Conservation (phyloP, 2,113 vertebrate genomes). For the Nestor notabilis region DNA sequence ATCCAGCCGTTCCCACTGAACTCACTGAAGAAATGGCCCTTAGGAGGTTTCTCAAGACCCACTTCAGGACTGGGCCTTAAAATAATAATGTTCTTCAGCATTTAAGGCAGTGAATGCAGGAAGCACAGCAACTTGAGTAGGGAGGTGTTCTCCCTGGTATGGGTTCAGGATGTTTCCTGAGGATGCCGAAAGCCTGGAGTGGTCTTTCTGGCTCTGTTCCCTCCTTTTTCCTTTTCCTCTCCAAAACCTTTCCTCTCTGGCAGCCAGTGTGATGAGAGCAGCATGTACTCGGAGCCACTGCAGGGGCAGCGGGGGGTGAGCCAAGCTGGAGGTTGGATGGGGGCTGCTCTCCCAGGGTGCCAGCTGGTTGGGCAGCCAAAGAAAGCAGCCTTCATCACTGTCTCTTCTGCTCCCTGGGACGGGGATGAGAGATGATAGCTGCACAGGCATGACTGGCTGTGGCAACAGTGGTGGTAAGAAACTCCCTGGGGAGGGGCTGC, state of each 20-base stretch:
- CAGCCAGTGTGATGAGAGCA: not conserved
- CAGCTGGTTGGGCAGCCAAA: not conserved
- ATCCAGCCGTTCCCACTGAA: not conserved
- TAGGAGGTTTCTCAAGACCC: not conserved
- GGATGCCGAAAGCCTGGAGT: constrained; percentile 23
- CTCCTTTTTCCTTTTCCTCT: constrained; percentile 52
- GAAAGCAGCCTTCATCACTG: not conserved
- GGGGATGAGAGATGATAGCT: not conserved
- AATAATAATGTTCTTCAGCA: not conserved
- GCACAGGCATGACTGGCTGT: not conserved
- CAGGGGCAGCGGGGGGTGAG: not conserved
- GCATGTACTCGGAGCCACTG: not conserved
- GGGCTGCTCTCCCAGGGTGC: not conserved
- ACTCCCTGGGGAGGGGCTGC: not conserved
- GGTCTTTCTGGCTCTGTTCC: constrained; percentile 39
- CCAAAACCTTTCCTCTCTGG: constrained; percentile 2
- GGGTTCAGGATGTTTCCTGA: constrained; percentile 38
- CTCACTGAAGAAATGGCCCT: not conserved
- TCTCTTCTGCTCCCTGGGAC: not conserved
- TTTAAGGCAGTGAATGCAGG: not conserved
- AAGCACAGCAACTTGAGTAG: not conserved
- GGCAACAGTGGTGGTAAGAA: not conserved
- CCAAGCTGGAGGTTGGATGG: not conserved
- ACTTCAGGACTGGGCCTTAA: not conserved
- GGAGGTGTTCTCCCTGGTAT: not conserved